Base-by-base conservation (phyloP, 2,888 invertebrate species). In the Lepetodrilus schrolli region DNA sequence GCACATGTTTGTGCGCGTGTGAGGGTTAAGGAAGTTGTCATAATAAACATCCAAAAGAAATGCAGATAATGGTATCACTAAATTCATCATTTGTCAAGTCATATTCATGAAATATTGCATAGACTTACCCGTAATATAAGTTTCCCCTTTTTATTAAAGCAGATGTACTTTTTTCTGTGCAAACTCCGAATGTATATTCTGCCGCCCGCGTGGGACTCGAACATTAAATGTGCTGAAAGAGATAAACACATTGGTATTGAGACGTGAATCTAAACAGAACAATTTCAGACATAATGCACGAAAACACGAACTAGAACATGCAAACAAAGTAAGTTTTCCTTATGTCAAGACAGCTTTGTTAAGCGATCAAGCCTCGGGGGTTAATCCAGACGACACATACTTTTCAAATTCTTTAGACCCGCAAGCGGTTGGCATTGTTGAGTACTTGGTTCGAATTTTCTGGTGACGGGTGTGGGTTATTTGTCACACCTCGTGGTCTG, bases 91-190 rank as follows among this genome's bases (percentile, higher is more conserved):
- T n/a, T n/a, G n/a, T n/a, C n/a, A n/a, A n/a, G n/a, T n/a, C n/a
- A n/a, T n/a, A n/a, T n/a, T n/a, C n/a, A n/a, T n/a, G n/a, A n/a
- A n/a, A n/a, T n/a, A n/a, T n/a, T n/a, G n/a, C n/a, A n/a, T n/a
- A n/a, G n/a, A 68, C 78, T 74, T 73, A 78, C 78, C 74, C 72
- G 36, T 17, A 68, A 20, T 23, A 78, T 73, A 23, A 78, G 68
- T 17, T 49, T 43, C 13, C 75, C 78, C 26, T 23, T 50, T 4
- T 65, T 47, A 49, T 58, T 78, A 47, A 78, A 76, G 71, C 78
- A 78, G 13, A 78, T 74, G 43, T 70, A 76, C 50, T 50, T 70
- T 20, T 71, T 72, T 5, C 43, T 37, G 1, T 38, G n/a, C 8
- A 70, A 5, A 4, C 74, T 76, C 26, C 47, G 36, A 5, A 78